These are phyloP conservation scores for Sardina pilchardus DNA, from an alignment of 2,113 vertebrate species.

Conservation along the genomic window DNA sequence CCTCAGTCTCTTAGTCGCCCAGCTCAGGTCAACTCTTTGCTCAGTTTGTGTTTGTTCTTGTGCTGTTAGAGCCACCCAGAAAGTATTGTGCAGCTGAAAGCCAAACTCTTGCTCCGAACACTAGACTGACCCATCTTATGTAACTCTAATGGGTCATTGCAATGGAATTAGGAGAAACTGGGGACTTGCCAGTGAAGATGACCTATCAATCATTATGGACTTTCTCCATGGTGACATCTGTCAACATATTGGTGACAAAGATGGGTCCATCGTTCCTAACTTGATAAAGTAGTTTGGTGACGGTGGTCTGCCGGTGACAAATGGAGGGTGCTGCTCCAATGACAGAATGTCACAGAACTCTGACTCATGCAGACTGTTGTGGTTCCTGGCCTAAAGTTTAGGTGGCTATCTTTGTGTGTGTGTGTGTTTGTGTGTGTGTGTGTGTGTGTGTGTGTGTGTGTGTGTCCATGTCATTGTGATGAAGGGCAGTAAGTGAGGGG, in stretches of 20 bases:
- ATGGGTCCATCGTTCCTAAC: background rate
- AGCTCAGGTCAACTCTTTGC: too few species aligned
- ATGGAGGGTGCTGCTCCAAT: background rate
- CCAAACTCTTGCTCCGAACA: background rate
- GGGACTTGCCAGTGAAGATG: background rate
- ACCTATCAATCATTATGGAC: background rate
- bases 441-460: background rate
- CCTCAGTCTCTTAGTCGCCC: too few species aligned
- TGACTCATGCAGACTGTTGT: background rate
- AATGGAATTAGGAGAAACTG: background rate
- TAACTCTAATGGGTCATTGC: background rate
- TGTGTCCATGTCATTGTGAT: background rate
- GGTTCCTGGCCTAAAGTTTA: background rate
- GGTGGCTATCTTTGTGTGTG: background rate
- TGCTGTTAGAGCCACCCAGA: too few species aligned
- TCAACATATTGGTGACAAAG: background rate
- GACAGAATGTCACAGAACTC: background rate
- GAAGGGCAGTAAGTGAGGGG: background rate
- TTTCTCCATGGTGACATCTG: background rate
- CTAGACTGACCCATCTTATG: background rate
- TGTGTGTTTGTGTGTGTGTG: slow-evolving; percentile 1
- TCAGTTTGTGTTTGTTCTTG: too few species aligned
- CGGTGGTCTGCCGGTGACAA: background rate
- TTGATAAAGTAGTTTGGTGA: background rate
- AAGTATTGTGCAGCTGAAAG: too few species aligned